A percentile compares a stretch with the other conserved stretches of the same genome.
Evolutionary conservation across 2,797 vertebrate genomes (phyloP).

Genomic region (Cynodonichthys magdalenae): DNA sequence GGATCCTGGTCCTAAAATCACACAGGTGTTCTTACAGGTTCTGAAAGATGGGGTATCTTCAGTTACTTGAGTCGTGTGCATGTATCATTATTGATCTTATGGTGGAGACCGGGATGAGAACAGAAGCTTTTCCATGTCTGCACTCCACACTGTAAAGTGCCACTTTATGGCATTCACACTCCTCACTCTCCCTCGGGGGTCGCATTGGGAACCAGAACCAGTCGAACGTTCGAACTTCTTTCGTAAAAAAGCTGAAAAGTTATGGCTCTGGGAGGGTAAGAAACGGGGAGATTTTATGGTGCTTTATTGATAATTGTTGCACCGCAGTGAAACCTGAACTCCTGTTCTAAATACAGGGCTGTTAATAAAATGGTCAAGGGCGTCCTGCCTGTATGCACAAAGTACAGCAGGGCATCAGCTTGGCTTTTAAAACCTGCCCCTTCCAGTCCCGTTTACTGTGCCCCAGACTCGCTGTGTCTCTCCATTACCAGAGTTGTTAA

Average conservation of each 20-base stretch:
- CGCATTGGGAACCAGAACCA: slow-evolving; percentile 28
- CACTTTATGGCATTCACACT: slow-evolving; percentile 70
- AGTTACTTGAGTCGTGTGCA: slow-evolving; percentile 46
- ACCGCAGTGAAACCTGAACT: slow-evolving; percentile 3
- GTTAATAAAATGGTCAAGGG: slow-evolving; percentile 35
- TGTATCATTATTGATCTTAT: slow-evolving; percentile 71
- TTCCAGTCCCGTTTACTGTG: slow-evolving; percentile 41
- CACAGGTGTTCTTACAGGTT: slow-evolving; percentile 36
- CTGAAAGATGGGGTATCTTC: slow-evolving; percentile 48
- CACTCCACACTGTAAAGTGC: slow-evolving; percentile 63
- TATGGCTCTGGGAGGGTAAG: not conserved
- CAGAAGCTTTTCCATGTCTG: slow-evolving; percentile 76
- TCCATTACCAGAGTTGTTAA: slow-evolving; percentile 81
- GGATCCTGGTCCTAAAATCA: slow-evolving; percentile 42
- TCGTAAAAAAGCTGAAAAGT: slow-evolving; percentile 20
- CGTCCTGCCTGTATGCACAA: slow-evolving; percentile 14
- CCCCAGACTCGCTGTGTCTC: slow-evolving; percentile 67
- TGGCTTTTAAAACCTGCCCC: slow-evolving; percentile 56
- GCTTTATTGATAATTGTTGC: slow-evolving; percentile 30
- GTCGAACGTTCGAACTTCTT: slow-evolving; percentile 9
- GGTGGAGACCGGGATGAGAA: slow-evolving; percentile 56
- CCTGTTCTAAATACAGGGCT: slow-evolving; percentile 5
- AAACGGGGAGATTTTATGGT: slow-evolving; percentile 16
- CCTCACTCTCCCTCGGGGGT: slow-evolving; percentile 38
- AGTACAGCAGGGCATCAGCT: slow-evolving; percentile 42